Conservation (phyloP, 2,113 vertebrate genomes). For the Platichthys stellatus region DNA sequence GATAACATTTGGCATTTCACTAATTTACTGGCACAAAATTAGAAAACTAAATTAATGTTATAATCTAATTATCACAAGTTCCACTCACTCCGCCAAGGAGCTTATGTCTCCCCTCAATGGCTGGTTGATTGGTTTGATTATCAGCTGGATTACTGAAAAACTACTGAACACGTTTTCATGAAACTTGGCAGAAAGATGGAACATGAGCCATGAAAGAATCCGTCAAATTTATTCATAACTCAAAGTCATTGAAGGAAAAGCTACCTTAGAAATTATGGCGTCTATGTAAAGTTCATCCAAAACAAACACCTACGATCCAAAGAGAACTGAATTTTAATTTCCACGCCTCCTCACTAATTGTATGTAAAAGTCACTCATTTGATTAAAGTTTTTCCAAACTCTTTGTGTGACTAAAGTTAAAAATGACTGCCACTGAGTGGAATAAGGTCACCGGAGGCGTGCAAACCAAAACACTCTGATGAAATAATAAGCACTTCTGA, state of each 20-base stretch:
- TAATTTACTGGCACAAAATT: background rate
- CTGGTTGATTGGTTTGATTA: too few species aligned
- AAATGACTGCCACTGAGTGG: slow-evolving; percentile 6
- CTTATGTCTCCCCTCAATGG: too few species aligned
- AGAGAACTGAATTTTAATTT: background rate
- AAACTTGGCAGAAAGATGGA: too few species aligned
- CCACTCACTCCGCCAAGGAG: too few species aligned
- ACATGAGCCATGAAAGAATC: too few species aligned
- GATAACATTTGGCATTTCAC: background rate
- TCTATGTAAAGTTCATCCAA: background rate
- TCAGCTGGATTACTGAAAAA: too few species aligned
- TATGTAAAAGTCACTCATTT: slow-evolving; percentile 2
- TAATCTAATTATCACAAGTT: too few species aligned
- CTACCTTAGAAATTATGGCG: background rate
- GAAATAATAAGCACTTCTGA: slow-evolving; percentile 50
- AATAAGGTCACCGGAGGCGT: slow-evolving; percentile 40
- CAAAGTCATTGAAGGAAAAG: background rate
- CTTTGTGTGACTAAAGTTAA: slow-evolving; percentile 11
- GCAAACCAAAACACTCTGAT: slow-evolving; percentile 35
- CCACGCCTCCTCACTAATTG: background rate
- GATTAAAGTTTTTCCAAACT: background rate
- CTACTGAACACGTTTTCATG: too few species aligned
- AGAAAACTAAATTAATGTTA: background rate
- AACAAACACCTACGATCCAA: background rate
- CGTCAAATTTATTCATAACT: too few species aligned